A percentile compares a stretch with the other conserved stretches of the same genome.
Conservation (phyloP, 2,113 vertebrate species). For the Clupea harengus region DNA sequence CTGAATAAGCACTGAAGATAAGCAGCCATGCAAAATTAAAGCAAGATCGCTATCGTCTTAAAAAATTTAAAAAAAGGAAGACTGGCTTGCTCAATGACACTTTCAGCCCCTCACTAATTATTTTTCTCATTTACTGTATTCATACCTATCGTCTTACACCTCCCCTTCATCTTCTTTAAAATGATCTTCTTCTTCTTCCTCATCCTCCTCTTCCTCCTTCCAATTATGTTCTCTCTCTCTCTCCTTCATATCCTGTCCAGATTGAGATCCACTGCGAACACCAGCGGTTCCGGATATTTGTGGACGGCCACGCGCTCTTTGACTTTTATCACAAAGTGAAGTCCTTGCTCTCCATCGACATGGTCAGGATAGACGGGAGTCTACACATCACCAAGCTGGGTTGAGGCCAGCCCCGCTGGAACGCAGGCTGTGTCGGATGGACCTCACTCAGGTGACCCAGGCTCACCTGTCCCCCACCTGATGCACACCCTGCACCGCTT, state of each 20-base stretch:
- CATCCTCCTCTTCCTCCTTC: neutral
- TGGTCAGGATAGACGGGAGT: slow-evolving; percentile 93
- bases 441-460: slow-evolving; percentile 40
- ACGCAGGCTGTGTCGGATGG: slow-evolving; percentile 43
- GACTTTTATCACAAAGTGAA: slow-evolving; percentile 98
- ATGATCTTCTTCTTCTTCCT: neutral
- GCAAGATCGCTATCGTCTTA: slow-evolving; percentile 16
- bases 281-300: slow-evolving; percentile 95
- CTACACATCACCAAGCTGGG: slow-evolving; percentile 98
- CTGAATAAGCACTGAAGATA: slow-evolving; percentile 47
- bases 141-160: neutral
- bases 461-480: slow-evolving; percentile 27
- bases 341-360: slow-evolving; percentile 89
- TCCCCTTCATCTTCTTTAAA: neutral
- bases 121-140: neutral
- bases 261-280: slow-evolving; percentile 98
- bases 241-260: slow-evolving; percentile 59
- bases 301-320: slow-evolving; percentile 98
- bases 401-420: slow-evolving; percentile 61
- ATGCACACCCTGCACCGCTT: slow-evolving; percentile 20
- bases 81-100: neutral
- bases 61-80: neutral
- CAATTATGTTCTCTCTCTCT: neutral
- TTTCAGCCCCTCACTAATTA: neutral
- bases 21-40: slow-evolving; percentile 43